Evolutionary conservation across 1,140 invertebrate genomes (phyloP).

Genomic region (Aphelinus certus): DNA sequence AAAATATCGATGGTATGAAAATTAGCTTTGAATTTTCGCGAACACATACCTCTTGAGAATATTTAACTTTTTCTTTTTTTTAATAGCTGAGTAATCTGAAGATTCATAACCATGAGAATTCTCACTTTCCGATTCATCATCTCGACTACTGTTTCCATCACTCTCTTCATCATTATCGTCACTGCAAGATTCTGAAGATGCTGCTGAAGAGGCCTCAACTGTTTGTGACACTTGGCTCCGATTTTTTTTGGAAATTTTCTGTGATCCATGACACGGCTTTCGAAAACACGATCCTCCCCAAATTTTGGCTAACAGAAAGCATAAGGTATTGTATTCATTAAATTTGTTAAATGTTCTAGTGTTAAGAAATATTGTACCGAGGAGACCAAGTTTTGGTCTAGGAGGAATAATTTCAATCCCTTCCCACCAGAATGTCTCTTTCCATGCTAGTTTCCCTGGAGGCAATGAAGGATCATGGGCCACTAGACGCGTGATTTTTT

Average conservation of each 20-base stretch:
- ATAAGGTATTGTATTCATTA: constrained; percentile 31
- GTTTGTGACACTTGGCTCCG: constrained; percentile 51
- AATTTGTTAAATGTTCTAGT: constrained; percentile 12
- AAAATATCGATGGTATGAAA: background rate
- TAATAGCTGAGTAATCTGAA: constrained; percentile 23
- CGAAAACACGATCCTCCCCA: constrained; percentile 57
- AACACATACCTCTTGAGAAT: constrained; percentile 41
- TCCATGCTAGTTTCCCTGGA: constrained; percentile 66
- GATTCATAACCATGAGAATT: constrained; percentile 49
- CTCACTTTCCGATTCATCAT: constrained; percentile 58
- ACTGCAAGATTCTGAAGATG: constrained; percentile 53
- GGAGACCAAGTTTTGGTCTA: constrained; percentile 70
- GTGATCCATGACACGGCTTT: constrained; percentile 45
- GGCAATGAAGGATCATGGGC: constrained; percentile 65
- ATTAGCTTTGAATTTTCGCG: too few species aligned
- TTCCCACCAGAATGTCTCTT: constrained; percentile 77
- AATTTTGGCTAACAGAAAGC: constrained; percentile 54
- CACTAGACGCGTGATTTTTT: constrained; percentile 73
- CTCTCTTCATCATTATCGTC: constrained; percentile 55
- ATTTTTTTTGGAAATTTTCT: constrained; percentile 49
- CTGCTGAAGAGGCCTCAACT: constrained; percentile 49
- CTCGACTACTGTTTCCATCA: constrained; percentile 51
- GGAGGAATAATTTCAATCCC: constrained; percentile 73
- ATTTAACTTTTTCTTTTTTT: constrained; percentile 43
- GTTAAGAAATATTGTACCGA: constrained; percentile 58